phyloP scores from a whole-genome alignment of 1,140 invertebrate genomes.

The Glossosoma conforme region DNA sequence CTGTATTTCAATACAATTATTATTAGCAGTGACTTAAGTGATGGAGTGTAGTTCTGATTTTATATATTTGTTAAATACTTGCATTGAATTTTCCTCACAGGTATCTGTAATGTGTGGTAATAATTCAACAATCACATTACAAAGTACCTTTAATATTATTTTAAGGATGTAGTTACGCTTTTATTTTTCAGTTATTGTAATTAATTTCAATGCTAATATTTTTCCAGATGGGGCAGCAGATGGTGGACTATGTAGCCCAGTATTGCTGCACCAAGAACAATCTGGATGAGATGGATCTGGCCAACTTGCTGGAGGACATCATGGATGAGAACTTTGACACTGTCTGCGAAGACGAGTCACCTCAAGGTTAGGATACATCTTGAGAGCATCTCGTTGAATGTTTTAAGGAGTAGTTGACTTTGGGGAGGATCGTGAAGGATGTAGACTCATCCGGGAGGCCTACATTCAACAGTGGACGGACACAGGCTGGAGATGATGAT shows the following conservation, averaged over 20 bases:
- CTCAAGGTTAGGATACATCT: constrained; percentile 37
- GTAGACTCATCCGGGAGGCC: no score
- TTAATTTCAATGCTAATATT: constrained; percentile 2
- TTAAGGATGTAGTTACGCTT: constrained; percentile 2
- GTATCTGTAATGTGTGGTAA: background rate
- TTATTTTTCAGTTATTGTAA: constrained; percentile 7
- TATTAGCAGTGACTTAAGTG: no score
- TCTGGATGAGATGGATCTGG: constrained; percentile 45
- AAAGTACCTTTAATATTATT: no score
- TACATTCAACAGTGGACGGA: no score
- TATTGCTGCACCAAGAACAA: constrained; percentile 45
- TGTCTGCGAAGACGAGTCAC: constrained; percentile 52
- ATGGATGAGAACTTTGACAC: constrained; percentile 55
- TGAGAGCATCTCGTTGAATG: no score
- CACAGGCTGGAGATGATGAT: no score
- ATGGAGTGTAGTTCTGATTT: background rate
- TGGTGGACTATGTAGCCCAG: constrained; percentile 47
- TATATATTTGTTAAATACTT: constrained; percentile 1
- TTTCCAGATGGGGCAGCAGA: constrained; percentile 43
- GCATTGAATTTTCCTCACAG: background rate
- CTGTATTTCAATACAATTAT: no score
- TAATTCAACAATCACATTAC: no score
- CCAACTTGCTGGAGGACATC: constrained; percentile 50
- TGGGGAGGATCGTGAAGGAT: no score
- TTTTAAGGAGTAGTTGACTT: no score